Evolutionary conservation across 2,113 vertebrate species (phyloP).

Genomic region (Lampris incognitus): DNA sequence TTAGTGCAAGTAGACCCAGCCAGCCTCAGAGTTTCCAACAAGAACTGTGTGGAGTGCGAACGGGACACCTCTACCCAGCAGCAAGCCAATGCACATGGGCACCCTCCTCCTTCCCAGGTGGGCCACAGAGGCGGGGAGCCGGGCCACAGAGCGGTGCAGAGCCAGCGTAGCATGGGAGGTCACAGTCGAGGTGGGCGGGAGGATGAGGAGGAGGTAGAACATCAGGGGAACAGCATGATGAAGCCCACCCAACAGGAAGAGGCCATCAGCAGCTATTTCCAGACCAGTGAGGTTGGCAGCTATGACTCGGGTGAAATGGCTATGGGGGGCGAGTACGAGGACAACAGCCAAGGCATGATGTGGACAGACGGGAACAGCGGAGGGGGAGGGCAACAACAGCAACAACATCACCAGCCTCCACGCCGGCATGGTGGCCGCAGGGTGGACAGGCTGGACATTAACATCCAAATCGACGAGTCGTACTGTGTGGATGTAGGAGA

Average conservation of each 20-base stretch:
- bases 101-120: conserved; percentile 68
- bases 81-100: conserved; percentile 62
- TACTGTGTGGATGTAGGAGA: conserved; percentile 96
- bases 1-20: conserved; percentile 90
- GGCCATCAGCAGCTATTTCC: conserved; percentile 84
- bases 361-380: conserved; percentile 78
- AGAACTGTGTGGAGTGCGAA: conserved; percentile 80
- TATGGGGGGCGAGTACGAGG: conserved; percentile 84
- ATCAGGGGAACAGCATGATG: conserved; percentile 75
- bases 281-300: conserved; percentile 79
- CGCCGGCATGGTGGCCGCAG: conserved; percentile 84
- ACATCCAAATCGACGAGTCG: conserved; percentile 97
- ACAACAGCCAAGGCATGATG: conserved; percentile 77
- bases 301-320: conserved; percentile 83
- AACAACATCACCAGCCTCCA: conserved; percentile 62
- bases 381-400: conserved; percentile 65
- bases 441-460: conserved; percentile 96
- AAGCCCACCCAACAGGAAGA: conserved; percentile 77
- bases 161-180: conserved; percentile 66
- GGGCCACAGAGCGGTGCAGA: conserved; percentile 70
- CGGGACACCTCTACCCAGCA: conserved; percentile 73
- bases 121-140: conserved; percentile 67
- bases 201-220: conserved; percentile 76
- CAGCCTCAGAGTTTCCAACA: conserved; percentile 81
- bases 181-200: conserved; percentile 60